phyloP scores from a whole-genome alignment of 1,140 invertebrate genomes.

The Olivierus martensii region DNA sequence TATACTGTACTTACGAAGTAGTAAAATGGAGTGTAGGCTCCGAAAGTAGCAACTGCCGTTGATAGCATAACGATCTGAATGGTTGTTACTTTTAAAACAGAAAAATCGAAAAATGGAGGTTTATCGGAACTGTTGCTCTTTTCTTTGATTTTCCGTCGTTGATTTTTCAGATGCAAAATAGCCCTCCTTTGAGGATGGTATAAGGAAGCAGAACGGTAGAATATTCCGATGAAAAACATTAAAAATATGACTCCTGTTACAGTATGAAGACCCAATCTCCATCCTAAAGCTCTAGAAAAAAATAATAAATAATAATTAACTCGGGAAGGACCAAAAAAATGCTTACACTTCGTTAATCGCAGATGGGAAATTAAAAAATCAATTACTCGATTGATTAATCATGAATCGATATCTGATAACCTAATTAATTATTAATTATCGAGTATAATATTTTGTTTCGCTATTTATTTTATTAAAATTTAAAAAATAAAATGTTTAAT shows the following conservation, averaged over 20 bases:
- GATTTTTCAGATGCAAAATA: slow-evolving; percentile 79
- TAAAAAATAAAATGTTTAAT: too few species aligned
- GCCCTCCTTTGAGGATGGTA: slow-evolving; percentile 79
- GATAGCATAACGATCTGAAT: slow-evolving; percentile 67
- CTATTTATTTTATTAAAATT: too few species aligned
- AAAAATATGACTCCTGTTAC: slow-evolving; percentile 70
- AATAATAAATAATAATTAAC: too few species aligned
- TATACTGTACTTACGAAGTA: slow-evolving; percentile 44
- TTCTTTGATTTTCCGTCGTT: slow-evolving; percentile 53
- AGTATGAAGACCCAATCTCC: slow-evolving; percentile 72
- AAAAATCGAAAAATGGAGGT: slow-evolving; percentile 72
- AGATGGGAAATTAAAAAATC: too few species aligned
- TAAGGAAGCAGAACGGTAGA: slow-evolving; percentile 73
- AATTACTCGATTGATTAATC: too few species aligned
- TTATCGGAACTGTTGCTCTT: slow-evolving; percentile 44
- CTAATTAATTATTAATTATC: too few species aligned
- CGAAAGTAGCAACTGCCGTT: slow-evolving; percentile 58
- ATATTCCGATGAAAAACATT: slow-evolving; percentile 71
- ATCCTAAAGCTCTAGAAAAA: slow-evolving; percentile 54
- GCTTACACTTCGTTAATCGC: too few species aligned
- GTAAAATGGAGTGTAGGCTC: slow-evolving; percentile 74
- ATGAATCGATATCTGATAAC: too few species aligned
- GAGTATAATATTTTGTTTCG: too few species aligned
- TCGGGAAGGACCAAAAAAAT: too few species aligned
- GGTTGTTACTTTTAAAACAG: slow-evolving; percentile 64